These are phyloP conservation scores for Oenanthe melanoleuca DNA, from an alignment of 2,113 vertebrate genomes.

Conservation along the genomic window DNA sequence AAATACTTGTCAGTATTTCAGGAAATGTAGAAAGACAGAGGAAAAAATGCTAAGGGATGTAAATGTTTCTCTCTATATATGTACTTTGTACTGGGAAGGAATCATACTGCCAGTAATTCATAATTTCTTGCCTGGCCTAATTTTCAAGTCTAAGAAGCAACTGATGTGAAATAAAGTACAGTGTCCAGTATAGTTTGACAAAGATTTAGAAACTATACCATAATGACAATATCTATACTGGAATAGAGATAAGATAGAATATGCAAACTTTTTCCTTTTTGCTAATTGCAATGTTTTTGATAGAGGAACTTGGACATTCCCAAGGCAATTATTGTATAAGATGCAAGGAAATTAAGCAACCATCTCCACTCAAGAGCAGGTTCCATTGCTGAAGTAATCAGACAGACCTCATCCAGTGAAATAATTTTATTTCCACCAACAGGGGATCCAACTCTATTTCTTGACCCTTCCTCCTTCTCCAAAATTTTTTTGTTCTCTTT, in stretches of 20 bases:
- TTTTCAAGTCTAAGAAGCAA: not conserved
- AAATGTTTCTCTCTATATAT: not conserved
- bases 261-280: not conserved
- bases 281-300: not conserved
- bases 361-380: too few relatives aligned
- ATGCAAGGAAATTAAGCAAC: too few relatives aligned
- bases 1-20: not conserved
- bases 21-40: not conserved
- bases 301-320: not conserved
- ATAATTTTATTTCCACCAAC: not conserved
- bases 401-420: not conserved
- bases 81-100: not conserved
- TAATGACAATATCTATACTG: not conserved
- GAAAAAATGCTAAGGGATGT: not conserved
- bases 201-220: not conserved
- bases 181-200: not conserved
- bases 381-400: slow-evolving; percentile 1
- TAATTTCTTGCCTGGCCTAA: not conserved
- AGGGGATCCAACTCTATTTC: not conserved
- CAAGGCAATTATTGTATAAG: too few relatives aligned
- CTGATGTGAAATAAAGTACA: not conserved
- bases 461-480: not conserved
- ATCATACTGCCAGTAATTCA: not conserved
- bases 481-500: not conserved
- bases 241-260: not conserved